Base-by-base conservation (phyloP, 2,113 vertebrate species). In the Cinclus cinclus region DNA sequence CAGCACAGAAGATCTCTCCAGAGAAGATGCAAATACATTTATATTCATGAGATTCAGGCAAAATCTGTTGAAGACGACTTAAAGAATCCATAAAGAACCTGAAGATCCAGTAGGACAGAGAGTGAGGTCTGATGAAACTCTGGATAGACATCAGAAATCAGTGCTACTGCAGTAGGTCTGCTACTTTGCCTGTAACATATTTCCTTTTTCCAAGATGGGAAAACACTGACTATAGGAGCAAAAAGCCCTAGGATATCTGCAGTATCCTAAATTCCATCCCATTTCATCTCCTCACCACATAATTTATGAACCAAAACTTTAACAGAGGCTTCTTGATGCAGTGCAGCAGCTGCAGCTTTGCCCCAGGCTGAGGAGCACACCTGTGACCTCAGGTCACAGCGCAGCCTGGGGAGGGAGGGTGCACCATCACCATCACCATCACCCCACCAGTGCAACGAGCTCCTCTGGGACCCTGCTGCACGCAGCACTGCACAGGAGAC, bases 361-460 rank as follows among this genome's bases (percentile, higher is more conserved):
- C 60, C 35, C 3, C 21, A 65, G 37, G 59, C 42, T 3, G 27
- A 75, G 56, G 49, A 3, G 30, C 56, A 35, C 23, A 35, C 4
- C 62, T 8, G 63, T 33, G 37, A 27, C 11, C 53, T 37, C 27
- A 35, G 53, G 33, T 5, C 37, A 31, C 0, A 6, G 33, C 1
- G 0, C 6, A 6, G 53, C 53, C 53, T 22, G 83, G 53, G 53
- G 33, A 77, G 46, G 53, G 22, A 28, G 21, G 46, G 23, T 44
- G 73, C 37, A 27, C 22, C 37, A 18, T 2, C 39, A 22, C 22
- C 37, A 18, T 2, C 39, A 22, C 58, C 39, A 31, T 8, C 70
- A 41, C 15, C 30, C 50, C 0, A 0, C 2, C 12, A 19, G 27
- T 37, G 33, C 28, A 44, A 27, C 0, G 37, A 59, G 73, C 63